phyloP scores from a whole-genome alignment of 2,888 invertebrate species.

The Lepetodrilus schrolli region DNA sequence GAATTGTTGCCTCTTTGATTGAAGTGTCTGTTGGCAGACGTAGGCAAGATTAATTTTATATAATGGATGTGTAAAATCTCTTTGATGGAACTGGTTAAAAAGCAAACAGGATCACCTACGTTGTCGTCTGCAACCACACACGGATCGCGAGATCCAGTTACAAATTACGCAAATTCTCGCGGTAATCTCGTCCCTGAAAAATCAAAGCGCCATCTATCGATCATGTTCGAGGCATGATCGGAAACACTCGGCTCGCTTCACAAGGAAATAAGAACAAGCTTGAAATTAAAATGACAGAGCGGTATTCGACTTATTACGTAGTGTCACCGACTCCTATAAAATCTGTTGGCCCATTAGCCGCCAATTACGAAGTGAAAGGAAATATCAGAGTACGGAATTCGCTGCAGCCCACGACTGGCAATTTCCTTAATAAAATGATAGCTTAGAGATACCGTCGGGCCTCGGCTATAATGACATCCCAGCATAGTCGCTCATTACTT shows the following conservation, averaged over 20 bases:
- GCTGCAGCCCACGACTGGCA: not conserved
- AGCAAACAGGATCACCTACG: not conserved
- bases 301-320: not conserved
- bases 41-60: not conserved
- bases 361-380: not conserved
- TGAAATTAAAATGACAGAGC: constrained; percentile 8
- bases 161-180: constrained; percentile 14
- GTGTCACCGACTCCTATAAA: constrained; percentile 2
- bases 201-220: constrained; percentile 2
- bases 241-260: not conserved
- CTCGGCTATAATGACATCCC: not conserved
- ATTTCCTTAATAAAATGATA: constrained; percentile 32
- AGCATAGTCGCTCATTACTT: not conserved
- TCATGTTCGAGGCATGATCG: not conserved
- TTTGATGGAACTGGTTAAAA: not conserved
- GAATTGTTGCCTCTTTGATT: not conserved
- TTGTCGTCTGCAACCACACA: not conserved
- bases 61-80: not conserved
- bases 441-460: not conserved
- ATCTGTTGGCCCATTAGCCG: not conserved
- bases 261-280: not conserved
- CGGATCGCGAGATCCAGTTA: not conserved
- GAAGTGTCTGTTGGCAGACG: not conserved
- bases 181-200: not conserved
- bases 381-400: not conserved